These are phyloP conservation scores for Phaetusa simplex DNA, from an alignment of 2,113 vertebrate species.

Conservation along the genomic window DNA sequence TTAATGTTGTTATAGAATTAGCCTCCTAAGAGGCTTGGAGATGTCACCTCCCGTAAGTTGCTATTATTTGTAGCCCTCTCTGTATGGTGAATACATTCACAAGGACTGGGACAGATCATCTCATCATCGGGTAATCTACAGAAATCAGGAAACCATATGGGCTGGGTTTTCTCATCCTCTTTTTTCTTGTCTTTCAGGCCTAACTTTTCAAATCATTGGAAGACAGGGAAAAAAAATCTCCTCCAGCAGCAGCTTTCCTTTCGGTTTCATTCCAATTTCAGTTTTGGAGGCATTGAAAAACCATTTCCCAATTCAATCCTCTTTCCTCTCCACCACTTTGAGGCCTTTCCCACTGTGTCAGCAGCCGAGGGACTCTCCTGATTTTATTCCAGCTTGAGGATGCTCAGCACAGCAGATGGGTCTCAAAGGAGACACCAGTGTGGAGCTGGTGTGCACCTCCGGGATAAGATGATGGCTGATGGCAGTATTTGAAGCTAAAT, in stretches of 20 bases:
- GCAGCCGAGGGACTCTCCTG: background rate
- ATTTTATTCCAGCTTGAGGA: background rate
- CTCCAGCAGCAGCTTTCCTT: background rate
- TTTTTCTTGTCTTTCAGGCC: background rate
- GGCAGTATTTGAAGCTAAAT: background rate
- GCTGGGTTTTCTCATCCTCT: background rate
- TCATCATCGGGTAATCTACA: background rate
- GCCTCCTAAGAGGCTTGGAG: slow-evolving; percentile 61
- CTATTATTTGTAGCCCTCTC: background rate
- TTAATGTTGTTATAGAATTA: slow-evolving; percentile 56
- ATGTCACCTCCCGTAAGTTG: slow-evolving; percentile 24
- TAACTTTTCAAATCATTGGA: background rate
- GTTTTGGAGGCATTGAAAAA: background rate
- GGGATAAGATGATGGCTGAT: background rate
- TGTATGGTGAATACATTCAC: background rate
- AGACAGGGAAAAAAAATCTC: background rate
- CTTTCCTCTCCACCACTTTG: background rate
- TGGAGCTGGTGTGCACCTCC: background rate
- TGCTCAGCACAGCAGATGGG: background rate
- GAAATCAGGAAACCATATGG: background rate
- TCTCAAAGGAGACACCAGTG: background rate
- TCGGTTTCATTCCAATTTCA: background rate
- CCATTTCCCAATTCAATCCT: background rate
- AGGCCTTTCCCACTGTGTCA: rapidly evolving
- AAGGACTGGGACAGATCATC: background rate